Evolutionary conservation across 2,113 vertebrate genomes (phyloP), one percentile per base, ranked within the genome.

Genomic region (Melanostigma gelatinosum): DNA sequence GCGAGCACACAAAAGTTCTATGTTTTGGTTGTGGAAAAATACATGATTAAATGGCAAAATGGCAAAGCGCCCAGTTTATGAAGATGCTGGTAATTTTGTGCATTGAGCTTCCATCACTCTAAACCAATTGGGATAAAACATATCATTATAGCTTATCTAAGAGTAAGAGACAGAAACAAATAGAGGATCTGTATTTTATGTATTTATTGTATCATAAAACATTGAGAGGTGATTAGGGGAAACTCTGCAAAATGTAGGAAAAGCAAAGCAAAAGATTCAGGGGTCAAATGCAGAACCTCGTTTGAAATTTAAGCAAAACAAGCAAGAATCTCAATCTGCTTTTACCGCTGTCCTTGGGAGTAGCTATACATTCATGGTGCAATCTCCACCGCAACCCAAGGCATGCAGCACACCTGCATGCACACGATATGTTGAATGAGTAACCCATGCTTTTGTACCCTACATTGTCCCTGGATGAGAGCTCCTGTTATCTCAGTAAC

Each of bases 131-230:
- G 34, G 55, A 64, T 75, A 74, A 72, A 42, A 60, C 22, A 46
- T 20, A 29, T 40, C 48, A 68, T 74, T 82, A 79, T 68, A 65
- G 80, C 60, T n/a, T 12, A n/a, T 40, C 36, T 54, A 32, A 24
- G 8, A 74, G 44, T 40, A 24, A 18, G 62, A 24, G 29, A 81
- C 15, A 46, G 24, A 67, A 75, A 76, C 57, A 65, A 12, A 72
- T 72, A 27, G 48, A 1, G 60, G 32, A 70, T 80, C 20, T 70
- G 73, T 67, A 71, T 77, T 60, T 84, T 32, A 69, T 78, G 42
- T 38, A 32, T 65, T 1, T 50, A 50, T 50, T 50, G 27, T 64
- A 42, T 71, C 38, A 57, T 78, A 13, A 85, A 86, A 78, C 63
- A 72, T 68, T 77, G 38, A 83, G 44, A 20, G 36, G 8, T 67